Evolutionary conservation across 2,888 invertebrate species (phyloP).

Genomic region (Drosophila histrio): DNA sequence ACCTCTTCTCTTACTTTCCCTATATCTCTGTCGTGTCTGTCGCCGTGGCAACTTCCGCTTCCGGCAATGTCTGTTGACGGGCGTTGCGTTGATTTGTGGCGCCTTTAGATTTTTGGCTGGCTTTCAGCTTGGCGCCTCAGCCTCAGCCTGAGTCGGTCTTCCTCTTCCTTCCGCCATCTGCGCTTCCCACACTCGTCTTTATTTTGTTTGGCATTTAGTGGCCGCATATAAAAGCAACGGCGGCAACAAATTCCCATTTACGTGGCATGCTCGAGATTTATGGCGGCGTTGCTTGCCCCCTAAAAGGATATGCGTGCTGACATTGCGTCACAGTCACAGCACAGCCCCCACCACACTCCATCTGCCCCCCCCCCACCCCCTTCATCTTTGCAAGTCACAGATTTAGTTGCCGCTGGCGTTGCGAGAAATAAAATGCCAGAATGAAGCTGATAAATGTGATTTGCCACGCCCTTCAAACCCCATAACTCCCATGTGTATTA

Average conservation of each 20-base stretch:
- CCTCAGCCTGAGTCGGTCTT: neutral
- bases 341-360: neutral
- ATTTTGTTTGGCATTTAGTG: slow-evolving; percentile 69
- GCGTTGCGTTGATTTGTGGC: slow-evolving; percentile 71
- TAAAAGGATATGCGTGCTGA: slow-evolving; percentile 67
- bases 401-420: slow-evolving; percentile 59
- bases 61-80: slow-evolving; percentile 57
- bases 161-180: neutral
- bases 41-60: slow-evolving; percentile 67
- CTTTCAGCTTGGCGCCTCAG: slow-evolving; percentile 30
- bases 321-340: slow-evolving; percentile 48
- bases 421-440: slow-evolving; percentile 67
- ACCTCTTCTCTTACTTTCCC: neutral
- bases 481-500: slow-evolving; percentile 49
- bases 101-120: slow-evolving; percentile 49
- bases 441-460: slow-evolving; percentile 78
- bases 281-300: slow-evolving; percentile 26
- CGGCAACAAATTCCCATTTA: slow-evolving; percentile 70
- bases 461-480: slow-evolving; percentile 57
- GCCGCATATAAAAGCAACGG: slow-evolving; percentile 55
- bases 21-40: slow-evolving; percentile 9
- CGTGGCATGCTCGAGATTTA: slow-evolving; percentile 70
- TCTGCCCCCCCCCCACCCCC: no score
- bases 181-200: slow-evolving; percentile 3
- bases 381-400: slow-evolving; percentile 36